These are phyloP conservation scores for Eidolon helvum DNA, from an alignment of 2,113 vertebrate species.

Conservation along the genomic window DNA sequence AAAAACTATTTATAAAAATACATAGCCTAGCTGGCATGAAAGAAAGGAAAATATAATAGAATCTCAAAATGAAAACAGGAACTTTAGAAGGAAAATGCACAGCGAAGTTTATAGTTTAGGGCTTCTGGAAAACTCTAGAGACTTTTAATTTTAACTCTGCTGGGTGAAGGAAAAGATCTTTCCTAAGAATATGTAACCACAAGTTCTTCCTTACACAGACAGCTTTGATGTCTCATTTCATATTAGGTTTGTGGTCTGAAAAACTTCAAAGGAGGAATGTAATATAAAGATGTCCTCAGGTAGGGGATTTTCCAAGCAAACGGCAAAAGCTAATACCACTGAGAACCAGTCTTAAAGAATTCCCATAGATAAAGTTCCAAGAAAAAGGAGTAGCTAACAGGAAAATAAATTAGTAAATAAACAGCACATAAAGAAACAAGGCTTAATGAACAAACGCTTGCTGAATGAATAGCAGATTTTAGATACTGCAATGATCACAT, in stretches of 20 bases:
- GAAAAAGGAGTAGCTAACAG: background rate
- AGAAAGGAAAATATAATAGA: background rate
- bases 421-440: background rate
- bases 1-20: background rate
- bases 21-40: background rate
- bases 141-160: background rate
- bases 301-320: background rate
- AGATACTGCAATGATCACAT: background rate
- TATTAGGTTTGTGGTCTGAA: background rate
- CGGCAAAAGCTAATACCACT: background rate
- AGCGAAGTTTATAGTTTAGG: background rate
- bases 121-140: background rate
- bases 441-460: background rate
- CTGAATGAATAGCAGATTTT: background rate
- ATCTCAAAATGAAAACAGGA: background rate
- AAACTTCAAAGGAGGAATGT: constrained; percentile 16
- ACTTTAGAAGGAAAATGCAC: background rate
- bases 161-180: background rate
- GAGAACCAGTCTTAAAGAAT: background rate
- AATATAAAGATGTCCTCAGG: background rate
- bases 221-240: background rate
- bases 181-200: background rate
- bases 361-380: background rate
- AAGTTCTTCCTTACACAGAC: background rate
- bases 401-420: background rate